Percentiles rank a stretch among this genome's conserved stretches.
Conservation (phyloP, 2,888 invertebrate species). For the Scaptomyza flava region DNA sequence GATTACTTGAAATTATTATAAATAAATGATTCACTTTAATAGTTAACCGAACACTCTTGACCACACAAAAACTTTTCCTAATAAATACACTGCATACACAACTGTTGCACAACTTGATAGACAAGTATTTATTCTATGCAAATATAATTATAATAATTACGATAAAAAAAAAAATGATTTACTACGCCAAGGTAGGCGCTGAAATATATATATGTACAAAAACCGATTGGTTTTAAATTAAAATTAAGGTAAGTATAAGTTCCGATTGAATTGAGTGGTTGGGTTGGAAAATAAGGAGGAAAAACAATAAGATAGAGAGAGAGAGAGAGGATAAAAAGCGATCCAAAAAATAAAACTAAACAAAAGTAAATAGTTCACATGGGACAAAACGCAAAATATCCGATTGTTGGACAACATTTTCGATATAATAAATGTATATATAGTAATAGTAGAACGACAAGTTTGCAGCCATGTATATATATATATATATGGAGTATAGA, state of each 20-base stretch:
- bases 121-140: slow-evolving; percentile 5
- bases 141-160: not conserved
- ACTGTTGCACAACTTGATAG: slow-evolving; percentile 8
- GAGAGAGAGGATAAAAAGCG: not conserved
- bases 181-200: slow-evolving; percentile 1
- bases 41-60: slow-evolving; percentile 42
- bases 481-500: slow-evolving; percentile 1
- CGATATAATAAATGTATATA: not conserved
- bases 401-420: not conserved
- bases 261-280: not conserved
- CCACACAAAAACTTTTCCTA: slow-evolving; percentile 25
- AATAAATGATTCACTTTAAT: slow-evolving; percentile 51
- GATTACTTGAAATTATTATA: slow-evolving; percentile 36
- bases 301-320: not conserved
- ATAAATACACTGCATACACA: slow-evolving; percentile 27
- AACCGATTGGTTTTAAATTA: slow-evolving; percentile 27
- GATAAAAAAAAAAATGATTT: slow-evolving; percentile 10
- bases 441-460: slow-evolving; percentile 5
- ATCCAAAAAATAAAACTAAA: not conserved
- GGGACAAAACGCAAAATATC: not conserved
- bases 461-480: slow-evolving; percentile 2
- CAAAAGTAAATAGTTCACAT: not conserved
- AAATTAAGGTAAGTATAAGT: slow-evolving; percentile 31
- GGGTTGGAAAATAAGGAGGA: not conserved
- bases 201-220: slow-evolving; percentile 40